Evolutionary conservation across 2,797 vertebrate species (phyloP).

Genomic region (Bradypodion ventrale): DNA sequence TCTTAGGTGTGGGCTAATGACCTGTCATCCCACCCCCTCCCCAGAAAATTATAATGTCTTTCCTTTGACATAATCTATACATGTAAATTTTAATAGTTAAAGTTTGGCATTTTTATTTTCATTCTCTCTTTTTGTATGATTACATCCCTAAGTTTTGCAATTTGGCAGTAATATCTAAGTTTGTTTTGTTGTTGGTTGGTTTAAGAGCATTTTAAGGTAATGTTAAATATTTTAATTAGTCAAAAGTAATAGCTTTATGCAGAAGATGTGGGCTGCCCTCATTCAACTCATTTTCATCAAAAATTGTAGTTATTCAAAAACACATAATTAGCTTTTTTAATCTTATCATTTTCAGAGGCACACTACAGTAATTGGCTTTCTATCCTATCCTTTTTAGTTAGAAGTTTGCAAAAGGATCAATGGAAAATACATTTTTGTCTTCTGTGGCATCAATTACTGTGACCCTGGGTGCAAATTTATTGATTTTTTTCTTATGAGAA

Average conservation of each 20-base stretch:
- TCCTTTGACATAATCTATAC: neutral
- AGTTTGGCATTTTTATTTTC: slow-evolving; percentile 22
- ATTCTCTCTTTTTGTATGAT: neutral
- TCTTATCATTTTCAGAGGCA: slow-evolving; percentile 77
- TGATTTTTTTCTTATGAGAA: slow-evolving; percentile 80
- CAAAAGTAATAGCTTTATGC: slow-evolving; percentile 61
- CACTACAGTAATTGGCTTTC: slow-evolving; percentile 78
- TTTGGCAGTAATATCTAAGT: slow-evolving; percentile 52
- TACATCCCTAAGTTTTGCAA: slow-evolving; percentile 34
- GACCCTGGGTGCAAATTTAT: slow-evolving; percentile 78
- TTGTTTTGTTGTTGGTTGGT: slow-evolving; percentile 54
- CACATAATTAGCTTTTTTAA: slow-evolving; percentile 79
- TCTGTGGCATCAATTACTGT: slow-evolving; percentile 73
- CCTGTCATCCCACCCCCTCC: too few species aligned
- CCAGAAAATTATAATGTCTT: neutral
- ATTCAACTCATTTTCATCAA: slow-evolving; percentile 73
- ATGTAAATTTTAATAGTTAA: neutral
- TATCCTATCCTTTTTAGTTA: slow-evolving; percentile 74
- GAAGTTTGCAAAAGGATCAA: slow-evolving; percentile 75
- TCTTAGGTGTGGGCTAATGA: neutral
- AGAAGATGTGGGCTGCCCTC: slow-evolving; percentile 62
- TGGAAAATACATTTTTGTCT: slow-evolving; percentile 73
- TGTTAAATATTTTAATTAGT: slow-evolving; percentile 66
- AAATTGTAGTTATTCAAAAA: slow-evolving; percentile 75
- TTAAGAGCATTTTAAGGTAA: slow-evolving; percentile 56